Evolutionary conservation across 2,113 vertebrate species (phyloP).

Genomic region (Corythornis vintsioides): DNA sequence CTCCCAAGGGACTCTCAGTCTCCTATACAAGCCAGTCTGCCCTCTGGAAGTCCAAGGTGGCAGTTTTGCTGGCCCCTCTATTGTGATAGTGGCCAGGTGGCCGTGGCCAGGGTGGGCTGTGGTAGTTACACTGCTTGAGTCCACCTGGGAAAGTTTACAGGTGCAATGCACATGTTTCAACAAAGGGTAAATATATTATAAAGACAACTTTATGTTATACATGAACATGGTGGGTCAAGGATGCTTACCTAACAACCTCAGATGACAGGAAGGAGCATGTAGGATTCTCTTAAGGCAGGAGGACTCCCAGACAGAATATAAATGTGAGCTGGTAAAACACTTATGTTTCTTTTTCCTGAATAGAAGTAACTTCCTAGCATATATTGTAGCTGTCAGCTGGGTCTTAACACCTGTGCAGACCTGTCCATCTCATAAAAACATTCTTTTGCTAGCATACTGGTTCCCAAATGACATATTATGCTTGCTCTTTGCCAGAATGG

Average conservation of each 20-base stretch:
- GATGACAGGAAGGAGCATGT: neutral
- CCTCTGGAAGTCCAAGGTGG: neutral
- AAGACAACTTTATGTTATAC: neutral
- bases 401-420: neutral
- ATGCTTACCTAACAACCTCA: neutral
- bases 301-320: neutral
- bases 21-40: too few species aligned
- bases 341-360: neutral
- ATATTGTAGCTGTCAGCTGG: neutral
- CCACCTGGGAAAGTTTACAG: neutral
- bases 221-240: neutral
- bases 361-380: neutral
- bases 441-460: neutral
- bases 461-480: neutral
- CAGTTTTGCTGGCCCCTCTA: neutral
- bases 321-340: neutral
- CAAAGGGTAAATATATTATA: neutral
- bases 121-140: neutral
- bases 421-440: neutral
- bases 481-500: neutral
- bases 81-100: neutral
- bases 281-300: neutral
- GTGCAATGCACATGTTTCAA: neutral
- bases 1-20: neutral
- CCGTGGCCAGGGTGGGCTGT: neutral